Conservation (phyloP, 2,113 vertebrate species). For the rat (Rattus norvegicus) region DNA sequence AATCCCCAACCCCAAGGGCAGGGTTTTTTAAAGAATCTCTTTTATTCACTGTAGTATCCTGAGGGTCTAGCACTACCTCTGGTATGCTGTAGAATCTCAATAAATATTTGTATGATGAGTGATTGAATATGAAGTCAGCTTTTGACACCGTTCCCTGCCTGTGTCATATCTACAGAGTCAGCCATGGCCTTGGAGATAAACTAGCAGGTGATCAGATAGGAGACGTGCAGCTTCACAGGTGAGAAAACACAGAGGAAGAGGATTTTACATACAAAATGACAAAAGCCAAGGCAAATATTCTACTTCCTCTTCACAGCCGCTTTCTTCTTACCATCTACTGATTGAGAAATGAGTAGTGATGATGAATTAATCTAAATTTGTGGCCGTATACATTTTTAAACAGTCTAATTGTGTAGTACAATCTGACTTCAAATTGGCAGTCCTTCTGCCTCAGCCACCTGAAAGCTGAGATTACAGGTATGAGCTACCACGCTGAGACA, state of each 20-base stretch:
- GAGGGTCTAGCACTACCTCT: conserved; percentile 5
- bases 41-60: conserved; percentile 36
- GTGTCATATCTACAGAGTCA: conserved; percentile 18
- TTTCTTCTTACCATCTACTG: conserved; percentile 24
- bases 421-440: background rate
- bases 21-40: background rate
- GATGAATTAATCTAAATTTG: conserved; percentile 31
- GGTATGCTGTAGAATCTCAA: conserved; percentile 13
- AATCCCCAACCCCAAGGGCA: too few relatives aligned
- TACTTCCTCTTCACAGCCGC: background rate
- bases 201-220: conserved; percentile 11
- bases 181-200: background rate
- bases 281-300: conserved; percentile 9
- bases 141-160: background rate
- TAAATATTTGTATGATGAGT: conserved; percentile 41
- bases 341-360: conserved; percentile 25
- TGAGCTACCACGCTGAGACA: background rate
- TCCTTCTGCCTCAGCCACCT: background rate
- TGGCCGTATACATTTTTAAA: conserved; percentile 12
- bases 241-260: background rate
- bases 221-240: background rate
- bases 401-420: background rate
- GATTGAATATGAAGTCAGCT: conserved; percentile 35
- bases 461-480: background rate
- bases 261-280: background rate